Percentiles rank a stretch among this genome's conserved stretches.
Conservation (phyloP, 2,797 vertebrate genomes). For the Allobates femoralis region DNA sequence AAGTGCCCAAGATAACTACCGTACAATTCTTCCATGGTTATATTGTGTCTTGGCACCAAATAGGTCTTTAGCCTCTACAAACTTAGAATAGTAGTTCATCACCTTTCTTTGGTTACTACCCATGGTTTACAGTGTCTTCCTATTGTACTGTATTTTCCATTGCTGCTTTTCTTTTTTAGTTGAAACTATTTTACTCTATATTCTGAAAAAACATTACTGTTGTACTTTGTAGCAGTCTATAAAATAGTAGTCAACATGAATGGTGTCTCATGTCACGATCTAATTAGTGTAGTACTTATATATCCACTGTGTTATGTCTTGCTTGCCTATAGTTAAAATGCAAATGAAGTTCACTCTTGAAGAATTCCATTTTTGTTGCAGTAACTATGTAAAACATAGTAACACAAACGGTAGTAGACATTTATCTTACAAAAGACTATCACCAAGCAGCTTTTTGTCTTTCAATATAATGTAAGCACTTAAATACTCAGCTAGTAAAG, state of each 20-base stretch:
- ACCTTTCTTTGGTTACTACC: too few species aligned
- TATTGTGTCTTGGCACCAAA: too few species aligned
- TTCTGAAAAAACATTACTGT: background rate
- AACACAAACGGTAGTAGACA: slow-evolving; percentile 30
- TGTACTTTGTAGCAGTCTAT: background rate
- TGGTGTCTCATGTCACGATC: background rate
- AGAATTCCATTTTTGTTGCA: slow-evolving; percentile 36
- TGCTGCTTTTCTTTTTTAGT: background rate
- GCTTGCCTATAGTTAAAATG: background rate
- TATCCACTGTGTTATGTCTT: background rate
- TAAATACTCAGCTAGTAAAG: background rate
- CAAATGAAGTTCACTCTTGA: background rate
- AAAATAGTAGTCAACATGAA: background rate
- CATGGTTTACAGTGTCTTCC: background rate
- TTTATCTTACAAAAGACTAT: slow-evolving; percentile 25
- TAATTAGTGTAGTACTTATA: background rate
- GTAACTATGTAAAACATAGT: slow-evolving; percentile 37
- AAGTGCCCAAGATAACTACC: too few species aligned
- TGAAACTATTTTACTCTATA: background rate
- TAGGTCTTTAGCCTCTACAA: too few species aligned
- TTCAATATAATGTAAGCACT: background rate
- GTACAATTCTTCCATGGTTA: too few species aligned
- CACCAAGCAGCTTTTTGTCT: background rate
- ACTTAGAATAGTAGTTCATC: too few species aligned
- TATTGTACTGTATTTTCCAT: background rate